These are phyloP conservation scores for Nephrocerus scutellatus DNA, from an alignment of 2,888 invertebrate species.

Conservation along the genomic window DNA sequence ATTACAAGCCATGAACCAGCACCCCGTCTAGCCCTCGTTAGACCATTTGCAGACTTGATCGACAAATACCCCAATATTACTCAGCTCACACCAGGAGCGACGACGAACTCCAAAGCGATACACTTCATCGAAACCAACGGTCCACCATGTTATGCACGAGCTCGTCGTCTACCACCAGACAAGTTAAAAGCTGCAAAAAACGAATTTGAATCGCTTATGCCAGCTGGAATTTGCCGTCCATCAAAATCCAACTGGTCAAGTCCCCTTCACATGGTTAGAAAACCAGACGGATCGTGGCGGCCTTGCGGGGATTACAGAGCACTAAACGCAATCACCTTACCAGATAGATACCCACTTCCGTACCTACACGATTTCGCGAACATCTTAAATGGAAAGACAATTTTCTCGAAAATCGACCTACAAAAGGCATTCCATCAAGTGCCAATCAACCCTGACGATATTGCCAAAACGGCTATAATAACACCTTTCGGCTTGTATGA, in stretches of 20 bases:
- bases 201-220: conserved; percentile 8
- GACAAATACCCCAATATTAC: too few relatives aligned
- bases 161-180: conserved; percentile 1
- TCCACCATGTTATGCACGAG: neutral
- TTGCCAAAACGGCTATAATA: conserved; percentile 14
- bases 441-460: conserved; percentile 9
- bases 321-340: conserved; percentile 9
- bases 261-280: conserved; percentile 1
- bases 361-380: conserved; percentile 12
- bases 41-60: too few relatives aligned
- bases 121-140: conserved; percentile 7
- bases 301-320: conserved; percentile 9
- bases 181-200: conserved; percentile 4
- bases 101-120: neutral
- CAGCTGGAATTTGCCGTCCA: conserved; percentile 6
- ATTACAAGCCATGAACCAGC: too few relatives aligned
- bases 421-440: conserved; percentile 18
- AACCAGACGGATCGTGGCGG: conserved; percentile 7
- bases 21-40: neutral
- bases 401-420: conserved; percentile 15
- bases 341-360: conserved; percentile 16
- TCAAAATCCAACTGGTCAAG: conserved; percentile 9
- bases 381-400: conserved; percentile 1
- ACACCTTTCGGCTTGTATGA: conserved; percentile 18
- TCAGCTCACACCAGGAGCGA: too few relatives aligned